Evolutionary conservation across 2,888 invertebrate species (phyloP).

Genomic region (Nudaria mundana): DNA sequence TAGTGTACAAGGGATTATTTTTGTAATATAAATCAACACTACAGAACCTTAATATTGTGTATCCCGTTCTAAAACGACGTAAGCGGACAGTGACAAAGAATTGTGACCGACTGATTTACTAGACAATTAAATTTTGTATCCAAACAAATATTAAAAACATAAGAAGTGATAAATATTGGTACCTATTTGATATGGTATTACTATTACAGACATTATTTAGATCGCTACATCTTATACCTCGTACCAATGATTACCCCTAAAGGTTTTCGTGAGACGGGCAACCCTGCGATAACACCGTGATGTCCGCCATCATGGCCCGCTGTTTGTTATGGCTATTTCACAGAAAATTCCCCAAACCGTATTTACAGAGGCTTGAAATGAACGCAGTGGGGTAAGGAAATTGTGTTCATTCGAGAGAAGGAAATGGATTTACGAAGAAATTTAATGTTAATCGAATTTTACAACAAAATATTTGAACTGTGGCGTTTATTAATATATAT

Average conservation of each 20-base stretch:
- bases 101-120: too few species aligned
- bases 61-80: too few species aligned
- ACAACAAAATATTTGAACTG: not conserved
- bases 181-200: too few species aligned
- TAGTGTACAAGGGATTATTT: too few species aligned
- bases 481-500: not conserved
- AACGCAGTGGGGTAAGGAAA: not conserved
- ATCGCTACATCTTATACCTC: constrained; percentile 4
- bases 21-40: too few species aligned
- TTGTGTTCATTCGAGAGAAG: not conserved
- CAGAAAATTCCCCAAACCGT: constrained; percentile 7
- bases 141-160: too few species aligned
- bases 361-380: constrained; percentile 1
- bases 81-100: too few species aligned
- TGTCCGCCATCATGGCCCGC: constrained; percentile 13
- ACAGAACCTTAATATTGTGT: too few species aligned
- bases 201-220: not conserved
- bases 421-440: not conserved
- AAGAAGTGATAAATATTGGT: too few species aligned
- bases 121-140: too few species aligned
- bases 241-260: constrained; percentile 18
- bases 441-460: not conserved
- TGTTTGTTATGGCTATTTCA: constrained; percentile 19
- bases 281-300: constrained; percentile 28
- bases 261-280: constrained; percentile 28